These are phyloP conservation scores for Odocoileus hemionus DNA, from an alignment of 2,113 vertebrate genomes.

Conservation along the genomic window DNA sequence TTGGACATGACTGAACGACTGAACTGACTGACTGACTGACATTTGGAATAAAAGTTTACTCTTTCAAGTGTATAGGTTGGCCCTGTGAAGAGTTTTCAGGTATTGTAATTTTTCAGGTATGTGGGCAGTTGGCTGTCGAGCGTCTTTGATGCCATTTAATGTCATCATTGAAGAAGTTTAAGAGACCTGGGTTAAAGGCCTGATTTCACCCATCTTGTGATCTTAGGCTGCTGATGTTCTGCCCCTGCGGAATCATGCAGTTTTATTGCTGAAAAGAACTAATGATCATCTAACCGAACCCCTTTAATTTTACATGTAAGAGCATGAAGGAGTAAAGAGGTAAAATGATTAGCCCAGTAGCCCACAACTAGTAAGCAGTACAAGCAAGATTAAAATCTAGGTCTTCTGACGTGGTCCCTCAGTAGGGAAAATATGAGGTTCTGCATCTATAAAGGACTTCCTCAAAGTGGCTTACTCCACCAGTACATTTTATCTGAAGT, in stretches of 20 bases:
- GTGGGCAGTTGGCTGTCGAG: background rate
- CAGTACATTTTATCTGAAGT: background rate
- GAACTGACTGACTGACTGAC: too few relatives aligned
- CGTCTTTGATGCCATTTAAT: background rate
- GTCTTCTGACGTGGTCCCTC: background rate
- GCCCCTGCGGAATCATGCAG: background rate
- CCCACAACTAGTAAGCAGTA: background rate
- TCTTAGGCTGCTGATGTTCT: slow-evolving; percentile 5
- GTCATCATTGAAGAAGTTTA: background rate
- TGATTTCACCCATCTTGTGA: background rate
- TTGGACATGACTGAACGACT: too few relatives aligned
- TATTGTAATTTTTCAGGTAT: slow-evolving; percentile 7
- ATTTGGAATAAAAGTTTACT: background rate
- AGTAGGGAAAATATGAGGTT: background rate
- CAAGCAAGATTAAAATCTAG: background rate
- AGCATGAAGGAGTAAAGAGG: background rate
- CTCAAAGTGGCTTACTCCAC: background rate
- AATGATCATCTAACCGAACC: background rate
- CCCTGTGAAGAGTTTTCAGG: background rate
- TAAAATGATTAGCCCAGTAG: background rate
- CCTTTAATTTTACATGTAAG: background rate
- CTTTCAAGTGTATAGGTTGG: background rate
- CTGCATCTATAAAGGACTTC: background rate
- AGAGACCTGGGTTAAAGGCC: background rate
- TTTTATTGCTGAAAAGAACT: slow-evolving; percentile 14